Base-by-base conservation (phyloP, 37 sponge, comb jelly and placozoan genomes). In the Hormiphora californensis region DNA sequence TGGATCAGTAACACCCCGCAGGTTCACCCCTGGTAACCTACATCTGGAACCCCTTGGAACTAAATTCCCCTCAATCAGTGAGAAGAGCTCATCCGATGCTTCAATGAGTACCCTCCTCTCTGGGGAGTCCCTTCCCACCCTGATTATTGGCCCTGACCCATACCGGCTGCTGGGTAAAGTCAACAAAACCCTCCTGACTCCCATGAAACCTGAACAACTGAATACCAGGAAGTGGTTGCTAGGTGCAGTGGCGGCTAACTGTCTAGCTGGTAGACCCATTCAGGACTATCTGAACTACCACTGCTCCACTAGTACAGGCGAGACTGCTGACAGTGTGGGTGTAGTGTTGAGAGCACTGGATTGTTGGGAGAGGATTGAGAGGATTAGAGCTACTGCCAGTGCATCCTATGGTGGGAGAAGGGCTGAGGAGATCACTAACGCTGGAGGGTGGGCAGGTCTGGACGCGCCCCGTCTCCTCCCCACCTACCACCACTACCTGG, bases 401-500 rank as follows among this genome's bases (percentile, higher is more conserved):
- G 27, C 61, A 5, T 57, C 61, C 23, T 30, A 57, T 30, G 61
- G 30, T 21, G 61, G 61, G n/a, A 23, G 61, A 4, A 57, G 61
- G 27, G 61, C 61, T 4, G 61, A 57, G 61, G 61, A 57, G 61
- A 57, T 57, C 61, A 15, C 23, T 12, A 57, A 57, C 61, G 61
- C 61, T 5, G 61, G 61, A 57, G 61, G 61, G 17, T 57, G 61
- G 61, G 61, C 30, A 21, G 61, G 61, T 4, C n/a, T 57, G n/a
- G 61, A 57, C n/a, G n/a, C 17, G 5, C 61, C 61, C 23, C 61
- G n/a, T 57, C 61, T 57, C 3, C 61, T 57, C 30, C 61, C 61
- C 61, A 57, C n/a, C 61, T 57, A 19, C 61, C 61, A 57, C n/a
- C 27, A 57, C 61, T 57, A 57, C 61, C 61, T 57, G 5, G 61